Base-by-base conservation (phyloP, 1,140 invertebrate genomes). In the Pogonomyrmex barbatus region DNA sequence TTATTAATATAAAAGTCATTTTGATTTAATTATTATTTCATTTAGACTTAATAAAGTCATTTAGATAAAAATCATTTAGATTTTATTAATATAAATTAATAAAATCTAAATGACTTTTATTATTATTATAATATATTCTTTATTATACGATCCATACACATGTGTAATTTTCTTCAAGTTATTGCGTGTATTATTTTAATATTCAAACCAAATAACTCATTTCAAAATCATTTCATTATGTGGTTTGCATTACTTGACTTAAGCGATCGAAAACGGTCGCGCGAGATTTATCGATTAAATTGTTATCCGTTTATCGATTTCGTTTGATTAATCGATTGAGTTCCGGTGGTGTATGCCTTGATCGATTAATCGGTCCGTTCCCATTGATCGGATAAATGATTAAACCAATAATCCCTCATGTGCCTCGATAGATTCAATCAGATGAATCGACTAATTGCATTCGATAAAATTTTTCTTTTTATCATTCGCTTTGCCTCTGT, bases 291-390 rank as follows among this genome's bases (percentile, higher is more conserved):
- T 62, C 42, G 75, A 77, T 77, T 77, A 77, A 78, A 78, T 78
- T 63, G 58, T 78, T 78, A 78, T 77, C 56, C 75, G 42, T 63
- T 62, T 77, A 77, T 78, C 76, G 76, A 65, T 78, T 78, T 77
- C 24, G 42, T 45, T 78, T 78, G 76, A 78, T 78, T 78, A 63
- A 78, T 65, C 42, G 42, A 50, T 17, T 62, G 56, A 63, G 24
- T n/a, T 56, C 12, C 56, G 9, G 56, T 77, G 24, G 47, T 79
- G 42, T 52, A 67, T 67, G n/a, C 45, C 39, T 79, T 67, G 62
- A 79, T 79, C 36, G 63, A 33, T 79, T 67, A 65, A 79, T 79
- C 47, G 77, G 39, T 8, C 33, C n/a, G 62, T 56, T 67, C 30
- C 62, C 36, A 81, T 68, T 70, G 77, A 81, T 81, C 47, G 77